Conservation (phyloP, 2,888 invertebrate genomes). For the Apocheima hispidaria region DNA sequence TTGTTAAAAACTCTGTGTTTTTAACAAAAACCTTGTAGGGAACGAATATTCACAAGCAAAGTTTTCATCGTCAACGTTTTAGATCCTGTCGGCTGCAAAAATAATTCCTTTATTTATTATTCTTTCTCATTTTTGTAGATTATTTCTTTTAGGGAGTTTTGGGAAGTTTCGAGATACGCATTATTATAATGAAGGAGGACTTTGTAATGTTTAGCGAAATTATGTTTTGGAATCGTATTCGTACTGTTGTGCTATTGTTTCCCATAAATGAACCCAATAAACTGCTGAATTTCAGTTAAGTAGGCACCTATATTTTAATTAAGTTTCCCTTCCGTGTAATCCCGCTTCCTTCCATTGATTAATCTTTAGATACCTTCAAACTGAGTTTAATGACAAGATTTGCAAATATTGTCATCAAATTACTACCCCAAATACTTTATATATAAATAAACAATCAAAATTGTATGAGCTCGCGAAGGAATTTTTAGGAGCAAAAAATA, state of each 20-base stretch:
- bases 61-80: constrained; percentile 48
- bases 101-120: constrained; percentile 67
- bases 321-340: constrained; percentile 20
- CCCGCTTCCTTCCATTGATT: constrained; percentile 19
- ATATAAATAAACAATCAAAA: constrained; percentile 14
- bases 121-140: constrained; percentile 53
- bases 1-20: not conserved
- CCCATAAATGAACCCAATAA: constrained; percentile 19
- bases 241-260: constrained; percentile 22
- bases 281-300: constrained; percentile 13
- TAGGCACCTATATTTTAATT: constrained; percentile 23
- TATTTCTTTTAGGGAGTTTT: constrained; percentile 54
- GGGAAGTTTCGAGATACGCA: constrained; percentile 52
- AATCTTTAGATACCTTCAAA: constrained; percentile 8
- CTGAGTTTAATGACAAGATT: constrained; percentile 10
- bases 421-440: constrained; percentile 3
- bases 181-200: constrained; percentile 57
- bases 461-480: constrained; percentile 2
- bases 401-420: constrained; percentile 20
- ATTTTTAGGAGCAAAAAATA: not conserved
- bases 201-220: constrained; percentile 44
- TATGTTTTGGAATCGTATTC: constrained; percentile 30
- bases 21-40: not conserved
- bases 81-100: constrained; percentile 48
- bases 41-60: constrained; percentile 52